Base-by-base conservation (phyloP, 1,140 invertebrate genomes). In the Panagrolaimus sp. region DNA sequence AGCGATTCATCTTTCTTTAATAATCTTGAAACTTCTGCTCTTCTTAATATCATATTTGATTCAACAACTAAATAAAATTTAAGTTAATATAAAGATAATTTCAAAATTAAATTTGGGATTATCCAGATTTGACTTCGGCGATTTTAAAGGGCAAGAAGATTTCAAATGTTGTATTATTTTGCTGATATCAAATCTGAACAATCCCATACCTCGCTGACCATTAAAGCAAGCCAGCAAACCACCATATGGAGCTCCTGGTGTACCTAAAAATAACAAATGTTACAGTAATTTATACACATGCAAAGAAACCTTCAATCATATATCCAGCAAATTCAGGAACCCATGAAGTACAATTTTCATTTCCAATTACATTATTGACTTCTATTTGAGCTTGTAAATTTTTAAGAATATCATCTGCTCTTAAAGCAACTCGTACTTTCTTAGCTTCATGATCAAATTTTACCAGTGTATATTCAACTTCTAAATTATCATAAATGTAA, bases 281-380 rank as follows among this genome's bases (percentile, higher is more conserved):
- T 4, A 38, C 31, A 38, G 7, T 38, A 7, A 38, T n/a, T n/a
- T n/a, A n/a, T n/a, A n/a, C n/a, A 38, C 7, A 38, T 4, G 7
- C 7, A 4, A 38, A 38, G 7, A 38, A 4, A 38, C 31, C 31
- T 86, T 99, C 96, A 61, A 99, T 88, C 95, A 98, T 98, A 80
- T 98, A 99, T 61, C 91, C 89, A 31, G 91, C 95, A 87, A 96
- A 99, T 86, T 99, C 96, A 16, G 95, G 96, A 63, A 92, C 87
- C 96, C 96, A 99, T 20, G 95, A 83, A 4, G 91, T 93, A 9
- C 68, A 43, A 62, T 81, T 79, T 16, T 84, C 78, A 9, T 71
- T 91, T 89, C 88, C 85, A 71, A 91, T 90, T 86, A 92, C 87
- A 66, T 87, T 87, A 27, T 84, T 82, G 83, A 95, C 90, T 82